These are phyloP conservation scores for Cheirogaleus medius DNA, from an alignment of 2,113 vertebrate genomes.

Conservation along the genomic window DNA sequence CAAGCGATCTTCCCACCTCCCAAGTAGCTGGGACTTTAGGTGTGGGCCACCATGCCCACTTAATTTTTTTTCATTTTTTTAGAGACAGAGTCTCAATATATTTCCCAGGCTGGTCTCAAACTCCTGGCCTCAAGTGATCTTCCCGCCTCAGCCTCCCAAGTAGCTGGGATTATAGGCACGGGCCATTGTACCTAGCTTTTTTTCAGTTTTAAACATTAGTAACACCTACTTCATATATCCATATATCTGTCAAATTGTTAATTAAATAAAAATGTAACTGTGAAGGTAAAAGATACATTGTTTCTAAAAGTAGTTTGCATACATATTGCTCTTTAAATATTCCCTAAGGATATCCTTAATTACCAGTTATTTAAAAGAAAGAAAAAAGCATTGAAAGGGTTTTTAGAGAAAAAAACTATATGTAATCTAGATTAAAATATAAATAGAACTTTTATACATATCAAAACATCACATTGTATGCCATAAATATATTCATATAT, in stretches of 20 bases:
- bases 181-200: too few relatives aligned
- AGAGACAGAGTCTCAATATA: too few relatives aligned
- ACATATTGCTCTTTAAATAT: not conserved
- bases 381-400: not conserved
- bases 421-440: not conserved
- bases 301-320: not conserved
- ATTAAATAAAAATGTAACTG: not conserved
- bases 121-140: too few relatives aligned
- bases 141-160: too few relatives aligned
- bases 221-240: not conserved
- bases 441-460: not conserved
- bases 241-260: not conserved
- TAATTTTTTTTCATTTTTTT: too few relatives aligned
- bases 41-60: too few relatives aligned
- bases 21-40: too few relatives aligned
- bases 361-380: conserved; percentile 20
- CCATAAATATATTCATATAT: not conserved
- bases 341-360: not conserved
- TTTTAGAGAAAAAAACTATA: not conserved
- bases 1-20: too few relatives aligned
- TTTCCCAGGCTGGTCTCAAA: too few relatives aligned
- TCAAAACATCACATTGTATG: not conserved
- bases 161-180: too few relatives aligned
- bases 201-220: not conserved
- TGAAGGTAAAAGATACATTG: not conserved